Evolutionary conservation across 2,113 vertebrate genomes (phyloP).

Genomic region (Pogonocichla stellata): DNA sequence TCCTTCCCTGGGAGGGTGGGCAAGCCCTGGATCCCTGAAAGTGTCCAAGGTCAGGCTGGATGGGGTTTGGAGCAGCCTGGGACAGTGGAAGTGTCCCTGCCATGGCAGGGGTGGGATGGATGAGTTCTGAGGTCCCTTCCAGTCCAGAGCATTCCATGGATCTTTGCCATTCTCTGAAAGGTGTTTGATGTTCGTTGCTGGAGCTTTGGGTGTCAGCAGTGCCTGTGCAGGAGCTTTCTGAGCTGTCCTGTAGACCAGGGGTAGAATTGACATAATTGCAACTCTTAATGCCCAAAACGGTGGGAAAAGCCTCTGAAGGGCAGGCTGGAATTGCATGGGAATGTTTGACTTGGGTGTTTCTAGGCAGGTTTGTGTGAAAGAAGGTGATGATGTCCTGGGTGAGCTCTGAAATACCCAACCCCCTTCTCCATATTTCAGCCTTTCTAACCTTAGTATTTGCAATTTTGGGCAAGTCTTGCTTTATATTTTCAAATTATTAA

Average conservation of each 20-base stretch:
- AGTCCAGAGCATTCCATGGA: not conserved
- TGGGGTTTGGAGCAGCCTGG: not conserved
- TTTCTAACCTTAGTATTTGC: not conserved
- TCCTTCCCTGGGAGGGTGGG: not conserved
- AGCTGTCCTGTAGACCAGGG: accelerated
- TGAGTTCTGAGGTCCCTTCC: accelerated
- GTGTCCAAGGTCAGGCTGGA: not conserved
- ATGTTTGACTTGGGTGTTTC: accelerated
- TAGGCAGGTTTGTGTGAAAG: not conserved
- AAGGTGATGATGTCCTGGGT: accelerated
- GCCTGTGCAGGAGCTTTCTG: not conserved
- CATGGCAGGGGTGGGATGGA: accelerated
- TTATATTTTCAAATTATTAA: not conserved
- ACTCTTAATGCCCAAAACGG: accelerated
- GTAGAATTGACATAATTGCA: accelerated
- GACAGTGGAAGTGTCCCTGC: not conserved
- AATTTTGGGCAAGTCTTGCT: not conserved
- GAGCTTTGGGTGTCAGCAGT: not conserved
- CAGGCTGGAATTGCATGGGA: not conserved
- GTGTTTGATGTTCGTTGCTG: not conserved
- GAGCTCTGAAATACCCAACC: not conserved
- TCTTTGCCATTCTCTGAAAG: not conserved
- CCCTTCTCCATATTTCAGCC: not conserved
- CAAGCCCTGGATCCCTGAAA: not conserved
- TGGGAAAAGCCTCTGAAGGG: not conserved